Evolutionary conservation across 2,113 vertebrate genomes (phyloP), one percentile per base, ranked within the genome.

Genomic region (Tupaia tana): DNA sequence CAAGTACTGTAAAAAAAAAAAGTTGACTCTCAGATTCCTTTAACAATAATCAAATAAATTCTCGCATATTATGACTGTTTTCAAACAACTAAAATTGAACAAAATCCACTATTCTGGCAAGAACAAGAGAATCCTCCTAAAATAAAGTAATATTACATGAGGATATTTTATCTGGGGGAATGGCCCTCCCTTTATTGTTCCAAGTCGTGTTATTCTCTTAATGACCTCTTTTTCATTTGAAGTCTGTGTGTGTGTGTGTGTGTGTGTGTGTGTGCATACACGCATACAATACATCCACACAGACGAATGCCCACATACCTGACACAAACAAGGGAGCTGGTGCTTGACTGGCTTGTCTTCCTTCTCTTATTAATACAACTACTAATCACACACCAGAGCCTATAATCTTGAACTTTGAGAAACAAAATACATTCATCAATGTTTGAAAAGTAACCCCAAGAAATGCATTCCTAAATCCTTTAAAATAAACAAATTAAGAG

Each of bases 401-500:
- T 96, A 93, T 92, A 96, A 97, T 96, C 95, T 96, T 89, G 90
- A 97, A 96, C 93, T 94, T 63, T 81, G 82, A 86, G 95, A 96
- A 96, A 96, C 96, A 97, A 97, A 98, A 97, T 97, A 94, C 83
- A 97, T 94, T 95, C 97, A 96, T 93, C 89, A 93, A 74, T 66
- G 86, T 95, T 95, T 97, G 83, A 97, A 97, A 97, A 97, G 95
- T 95, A 96, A 94, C 89, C 64, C 84, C 59, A 95, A 97, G 93
- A 97, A 97, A 95, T 97, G 86, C 75, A 97, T 97, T 91, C 31
- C 79, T 95, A 97, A 98, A 97, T 97, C 96, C 94, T 95, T 97
- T 96, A 96, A 97, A 97, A 97, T 98, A 97, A 98, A 98, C 97
- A 98, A 98, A 97, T 98, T 97, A 95, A 97, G 95, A 86, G 93